Evolutionary conservation across 2,888 invertebrate species (phyloP).

Genomic region (Tortricodes alternella): DNA sequence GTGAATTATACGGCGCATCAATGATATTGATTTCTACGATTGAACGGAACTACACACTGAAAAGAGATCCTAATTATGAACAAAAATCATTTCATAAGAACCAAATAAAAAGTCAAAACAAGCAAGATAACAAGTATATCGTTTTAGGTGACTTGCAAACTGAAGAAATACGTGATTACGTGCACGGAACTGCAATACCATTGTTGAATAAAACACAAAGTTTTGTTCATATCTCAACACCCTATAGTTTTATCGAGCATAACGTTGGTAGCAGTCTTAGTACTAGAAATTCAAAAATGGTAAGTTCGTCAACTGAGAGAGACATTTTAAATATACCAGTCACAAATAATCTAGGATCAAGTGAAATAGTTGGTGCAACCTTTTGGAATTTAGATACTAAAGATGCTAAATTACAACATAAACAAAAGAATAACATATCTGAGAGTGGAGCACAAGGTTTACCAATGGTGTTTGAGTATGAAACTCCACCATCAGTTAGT

Average conservation of each 20-base stretch:
- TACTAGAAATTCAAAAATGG: slow-evolving; percentile 32
- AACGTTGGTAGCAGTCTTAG: slow-evolving; percentile 44
- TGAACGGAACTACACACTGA: slow-evolving; percentile 61
- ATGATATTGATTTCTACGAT: slow-evolving; percentile 84
- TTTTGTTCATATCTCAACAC: slow-evolving; percentile 48
- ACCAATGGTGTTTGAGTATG: slow-evolving; percentile 54
- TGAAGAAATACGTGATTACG: slow-evolving; percentile 53
- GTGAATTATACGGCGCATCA: slow-evolving; percentile 86
- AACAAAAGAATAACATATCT: slow-evolving; percentile 33
- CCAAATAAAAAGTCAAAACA: slow-evolving; percentile 48
- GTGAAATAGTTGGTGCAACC: slow-evolving; percentile 40
- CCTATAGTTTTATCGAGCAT: slow-evolving; percentile 50
- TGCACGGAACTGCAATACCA: slow-evolving; percentile 43
- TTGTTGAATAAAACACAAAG: slow-evolving; percentile 40
- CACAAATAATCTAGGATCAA: slow-evolving; percentile 31
- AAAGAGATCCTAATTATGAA: slow-evolving; percentile 49
- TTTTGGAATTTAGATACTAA: slow-evolving; percentile 54
- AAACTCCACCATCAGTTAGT: slow-evolving; percentile 59
- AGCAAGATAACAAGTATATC: slow-evolving; percentile 49
- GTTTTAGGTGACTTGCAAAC: slow-evolving; percentile 59
- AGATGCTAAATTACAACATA: slow-evolving; percentile 42
- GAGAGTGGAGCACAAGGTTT: slow-evolving; percentile 40
- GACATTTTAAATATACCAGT: slow-evolving; percentile 46
- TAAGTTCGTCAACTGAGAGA: slow-evolving; percentile 41
- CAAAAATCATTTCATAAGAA: slow-evolving; percentile 59